These are phyloP conservation scores for Eublepharis macularius DNA, from an alignment of 2,113 vertebrate species.

Conservation along the genomic window DNA sequence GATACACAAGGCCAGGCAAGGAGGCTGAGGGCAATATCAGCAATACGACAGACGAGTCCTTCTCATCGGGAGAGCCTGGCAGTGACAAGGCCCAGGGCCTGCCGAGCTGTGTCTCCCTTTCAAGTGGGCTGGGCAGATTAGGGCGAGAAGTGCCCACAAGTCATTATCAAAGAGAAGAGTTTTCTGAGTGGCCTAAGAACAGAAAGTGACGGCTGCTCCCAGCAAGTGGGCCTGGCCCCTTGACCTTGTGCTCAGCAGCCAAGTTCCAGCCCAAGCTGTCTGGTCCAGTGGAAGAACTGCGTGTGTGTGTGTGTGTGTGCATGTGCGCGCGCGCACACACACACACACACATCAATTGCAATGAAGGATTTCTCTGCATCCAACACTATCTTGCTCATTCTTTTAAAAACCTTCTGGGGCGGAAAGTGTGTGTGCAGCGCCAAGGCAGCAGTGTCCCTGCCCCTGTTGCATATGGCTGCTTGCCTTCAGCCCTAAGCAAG, in stretches of 20 bases:
- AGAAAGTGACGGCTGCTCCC: neutral
- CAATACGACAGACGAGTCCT: neutral
- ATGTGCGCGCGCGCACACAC: too few relatives aligned
- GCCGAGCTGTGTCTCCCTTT: neutral
- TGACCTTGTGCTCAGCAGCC: neutral
- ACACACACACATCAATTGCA: too few relatives aligned
- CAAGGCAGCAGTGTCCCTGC: slow-evolving; percentile 12
- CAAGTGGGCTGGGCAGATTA: slow-evolving; percentile 6
- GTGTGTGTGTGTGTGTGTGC: too few relatives aligned
- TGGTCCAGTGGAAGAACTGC: neutral
- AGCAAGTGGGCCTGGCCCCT: slow-evolving; percentile 3
- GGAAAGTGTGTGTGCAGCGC: neutral
- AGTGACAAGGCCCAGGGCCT: neutral
- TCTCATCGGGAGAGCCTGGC: neutral
- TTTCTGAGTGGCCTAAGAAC: neutral
- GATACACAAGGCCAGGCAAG: neutral
- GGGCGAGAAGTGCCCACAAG: neutral
- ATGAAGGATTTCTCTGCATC: neutral
- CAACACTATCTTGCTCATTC: neutral
- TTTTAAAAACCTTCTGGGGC: neutral
- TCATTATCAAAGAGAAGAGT: neutral
- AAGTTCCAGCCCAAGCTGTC: neutral
- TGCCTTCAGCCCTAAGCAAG: slow-evolving; percentile 67
- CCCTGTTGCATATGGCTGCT: slow-evolving; percentile 49
- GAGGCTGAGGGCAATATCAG: neutral